Evolutionary conservation across 2,888 invertebrate genomes (phyloP), one percentile per base, ranked within the genome.

Genomic region (Ophion obscuratus): DNA sequence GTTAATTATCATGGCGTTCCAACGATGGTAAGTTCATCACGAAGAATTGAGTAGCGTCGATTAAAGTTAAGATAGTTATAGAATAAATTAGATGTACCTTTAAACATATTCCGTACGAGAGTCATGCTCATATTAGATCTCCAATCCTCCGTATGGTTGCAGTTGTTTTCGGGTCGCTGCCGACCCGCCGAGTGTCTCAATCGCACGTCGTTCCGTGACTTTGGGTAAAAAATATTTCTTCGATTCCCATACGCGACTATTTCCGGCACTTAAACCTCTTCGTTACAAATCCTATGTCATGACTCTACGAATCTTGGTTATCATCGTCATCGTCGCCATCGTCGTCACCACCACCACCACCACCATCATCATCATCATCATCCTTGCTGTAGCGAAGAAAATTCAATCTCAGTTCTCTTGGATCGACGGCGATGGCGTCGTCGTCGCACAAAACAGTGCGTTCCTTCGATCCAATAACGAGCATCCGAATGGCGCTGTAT

Each of bases 101-200:
- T 94, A 87, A 93, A 92, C 87, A 92, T 89, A 89, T 92, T 93
- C 88, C 93, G 92, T 89, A 93, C 93, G 90, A 94, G 93, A 92
- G 94, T 94, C 94, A 94, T 94, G 93, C 92, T 94, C 94, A 94
- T 94, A 93, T 93, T 88, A 88, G 75, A 82, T 93, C 92, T 88
- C 91, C 89, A 80, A 88, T 74, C 61, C 83, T 59, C 53, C 73
- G 47, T 78, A 80, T 79, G 71, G 14, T 73, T 78, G 81, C 68
- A 80, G 79, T 78, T 81, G 83, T 78, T 68, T 62, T 68, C 47
- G 80, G 78, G 61, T 57, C 77, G 81, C 84, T 62, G 57, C 76
- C 79, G 83, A 82, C 81, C 83, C 73, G 74, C 47, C 57, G 57
- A 78, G 14, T 40, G 57, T 62, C 20, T 73, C 73, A 70, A 82